Evolutionary conservation across 1,140 invertebrate species (phyloP), one percentile per base, ranked within the genome.

Genomic region (Aphaenogaster floridana): DNA sequence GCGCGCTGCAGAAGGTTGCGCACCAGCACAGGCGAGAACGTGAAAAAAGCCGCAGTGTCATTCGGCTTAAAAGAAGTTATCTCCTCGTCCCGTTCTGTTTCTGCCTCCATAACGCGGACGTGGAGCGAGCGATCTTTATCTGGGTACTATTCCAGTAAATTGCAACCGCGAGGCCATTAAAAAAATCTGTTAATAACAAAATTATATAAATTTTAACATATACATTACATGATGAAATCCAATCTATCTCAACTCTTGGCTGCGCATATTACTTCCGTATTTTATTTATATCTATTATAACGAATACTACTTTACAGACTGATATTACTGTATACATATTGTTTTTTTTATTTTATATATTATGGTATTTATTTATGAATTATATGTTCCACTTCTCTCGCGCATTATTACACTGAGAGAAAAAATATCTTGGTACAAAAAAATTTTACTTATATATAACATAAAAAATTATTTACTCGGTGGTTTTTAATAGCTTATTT

Each of bases 1-100:
- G 68, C 52, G 45, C 21, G 52, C 21, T n/a, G 28, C 42, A 57
- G 39, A 61, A 72, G 80, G 21, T 81, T 59, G 52, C 52, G 39
- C 54, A 9, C 57, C 5, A 59, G 59, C 39, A 50, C 69, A n/a
- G n/a, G 9, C 52, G 68, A 48, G 28, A 34, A 59, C 28, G 42
- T 48, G 13, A 59, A 74, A 74, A 61, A 81, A 61, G 21, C 8
- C 69, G 42, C 54, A 48, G 15, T 84, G 54, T 84, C 80, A 76
- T 76, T 84, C 79, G 50, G 28, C 39, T 34, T 39, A 42, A 52
- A 72, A 81, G 66, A 71, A 79, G 66, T 66, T 66, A 81, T 81
- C 50, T n/a, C 50, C 39, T n/a, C 50, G 48, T 71, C 15, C 34
- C 50, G 21, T 81, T 57, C 52, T 21, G 48, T 48, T 72, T 34